A percentile compares a stretch with the other conserved stretches of the same genome.
These are phyloP conservation scores for Pelagia noctiluca DNA, from an alignment of 30 jellyfish, hydroid and myxozoan genomes.

Conservation along the genomic window DNA sequence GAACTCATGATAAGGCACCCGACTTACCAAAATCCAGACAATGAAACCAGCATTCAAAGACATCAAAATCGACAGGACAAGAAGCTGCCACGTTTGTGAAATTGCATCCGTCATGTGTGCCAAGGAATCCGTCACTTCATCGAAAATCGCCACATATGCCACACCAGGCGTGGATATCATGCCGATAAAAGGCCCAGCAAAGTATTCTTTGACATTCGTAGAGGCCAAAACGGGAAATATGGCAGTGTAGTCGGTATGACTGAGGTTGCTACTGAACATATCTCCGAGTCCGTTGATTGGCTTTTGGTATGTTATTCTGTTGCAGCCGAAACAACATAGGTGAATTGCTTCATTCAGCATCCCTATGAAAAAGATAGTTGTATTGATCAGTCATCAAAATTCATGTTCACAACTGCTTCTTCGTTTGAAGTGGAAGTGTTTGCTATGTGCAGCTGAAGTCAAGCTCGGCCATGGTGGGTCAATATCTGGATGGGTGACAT, in stretches of 20 bases:
- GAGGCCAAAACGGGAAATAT: constrained; percentile 66
- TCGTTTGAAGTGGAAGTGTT: no score
- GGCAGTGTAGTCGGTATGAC: constrained; percentile 50
- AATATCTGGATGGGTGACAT: no score
- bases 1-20: neutral
- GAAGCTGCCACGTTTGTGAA: constrained; percentile 66
- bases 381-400: no score
- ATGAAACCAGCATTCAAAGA: constrained; percentile 70
- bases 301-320: constrained; percentile 41
- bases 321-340: constrained; percentile 74
- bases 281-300: constrained; percentile 61
- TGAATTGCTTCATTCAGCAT: constrained; percentile 53
- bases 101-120: constrained; percentile 50
- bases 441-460: no score
- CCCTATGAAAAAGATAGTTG: constrained; percentile 24
- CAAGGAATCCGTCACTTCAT: constrained; percentile 44
- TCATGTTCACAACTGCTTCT: no score
- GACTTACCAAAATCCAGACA: constrained; percentile 65
- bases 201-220: constrained; percentile 33
- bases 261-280: constrained; percentile 35
- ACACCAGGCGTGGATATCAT: constrained; percentile 75
- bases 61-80: constrained; percentile 55
- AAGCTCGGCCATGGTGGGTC: no score
- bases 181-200: constrained; percentile 70
- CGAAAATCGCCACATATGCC: constrained; percentile 24